These are phyloP conservation scores for Belgica antarctica DNA, from an alignment of 2,888 invertebrate species.

Conservation along the genomic window DNA sequence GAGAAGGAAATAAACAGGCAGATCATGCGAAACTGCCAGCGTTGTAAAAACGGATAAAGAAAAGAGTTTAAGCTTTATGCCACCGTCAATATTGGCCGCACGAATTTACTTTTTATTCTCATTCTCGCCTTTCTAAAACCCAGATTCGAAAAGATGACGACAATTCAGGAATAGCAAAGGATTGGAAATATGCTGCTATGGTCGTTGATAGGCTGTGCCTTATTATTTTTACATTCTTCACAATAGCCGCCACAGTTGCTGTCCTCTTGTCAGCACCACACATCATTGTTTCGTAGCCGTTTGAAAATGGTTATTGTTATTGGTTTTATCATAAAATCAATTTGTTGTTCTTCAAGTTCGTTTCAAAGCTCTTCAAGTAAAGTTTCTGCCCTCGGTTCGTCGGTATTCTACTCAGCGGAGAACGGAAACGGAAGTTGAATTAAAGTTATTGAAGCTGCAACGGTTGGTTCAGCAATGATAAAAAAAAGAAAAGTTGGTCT, in stretches of 20 bases:
- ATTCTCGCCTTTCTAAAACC: neutral
- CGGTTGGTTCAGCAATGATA: no score
- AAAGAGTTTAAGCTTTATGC: neutral
- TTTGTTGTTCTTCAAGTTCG: conserved; percentile 58
- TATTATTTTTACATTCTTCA: conserved; percentile 98
- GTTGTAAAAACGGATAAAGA: neutral
- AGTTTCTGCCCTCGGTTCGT: neutral
- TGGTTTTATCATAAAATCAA: conserved; percentile 58
- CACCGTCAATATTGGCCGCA: neutral
- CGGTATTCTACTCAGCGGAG: no score
- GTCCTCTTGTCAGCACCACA: conserved; percentile 67
- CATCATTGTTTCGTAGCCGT: conserved; percentile 58
- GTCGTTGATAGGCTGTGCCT: conserved; percentile 99
- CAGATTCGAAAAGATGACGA: conserved; percentile 94
- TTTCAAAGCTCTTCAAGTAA: conserved; percentile 57
- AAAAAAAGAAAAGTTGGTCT: no score
- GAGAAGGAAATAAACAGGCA: neutral
- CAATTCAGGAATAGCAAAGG: conserved; percentile 89
- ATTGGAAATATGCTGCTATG: conserved; percentile 99
- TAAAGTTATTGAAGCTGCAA: no score
- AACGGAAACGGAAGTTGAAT: no score
- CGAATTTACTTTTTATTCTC: neutral
- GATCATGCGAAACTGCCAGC: neutral
- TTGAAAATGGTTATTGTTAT: conserved; percentile 58
- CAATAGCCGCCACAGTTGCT: conserved; percentile 94